phyloP scores from a whole-genome alignment of 2,888 invertebrate species.

The Ctenicera cuprea region DNA sequence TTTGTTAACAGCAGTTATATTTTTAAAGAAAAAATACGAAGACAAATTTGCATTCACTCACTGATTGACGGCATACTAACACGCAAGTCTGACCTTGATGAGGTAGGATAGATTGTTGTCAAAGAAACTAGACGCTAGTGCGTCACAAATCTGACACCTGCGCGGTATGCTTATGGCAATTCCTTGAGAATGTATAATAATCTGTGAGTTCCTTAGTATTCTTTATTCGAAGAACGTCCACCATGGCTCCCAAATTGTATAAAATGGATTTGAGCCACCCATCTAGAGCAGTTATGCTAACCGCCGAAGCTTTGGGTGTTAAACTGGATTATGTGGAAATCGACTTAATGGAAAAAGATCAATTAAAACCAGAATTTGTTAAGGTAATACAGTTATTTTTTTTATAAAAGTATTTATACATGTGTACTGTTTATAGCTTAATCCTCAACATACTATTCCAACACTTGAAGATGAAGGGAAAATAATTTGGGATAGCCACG shows the following conservation, averaged over 20 bases:
- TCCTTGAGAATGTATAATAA: too few species aligned
- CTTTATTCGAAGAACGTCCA: conserved; percentile 57
- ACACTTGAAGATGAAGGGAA: conserved; percentile 73
- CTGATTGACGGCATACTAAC: too few species aligned
- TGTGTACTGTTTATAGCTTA: conserved; percentile 74
- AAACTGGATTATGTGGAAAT: conserved; percentile 58
- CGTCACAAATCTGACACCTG: too few species aligned
- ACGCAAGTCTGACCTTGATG: too few species aligned
- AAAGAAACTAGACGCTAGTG: too few species aligned
- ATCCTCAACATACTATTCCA: conserved; percentile 79
- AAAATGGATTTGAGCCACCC: conserved; percentile 44
- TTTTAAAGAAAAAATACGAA: too few species aligned
- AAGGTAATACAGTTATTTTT: conserved; percentile 62
- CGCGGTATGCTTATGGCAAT: too few species aligned
- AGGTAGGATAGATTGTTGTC: too few species aligned
- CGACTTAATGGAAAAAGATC: conserved; percentile 69
- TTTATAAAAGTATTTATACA: neutral
- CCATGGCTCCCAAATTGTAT: conserved; percentile 50
- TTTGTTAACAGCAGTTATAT: too few species aligned
- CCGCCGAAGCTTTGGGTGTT: conserved; percentile 35
- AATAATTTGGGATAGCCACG: conserved; percentile 78
- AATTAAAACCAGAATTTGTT: conserved; percentile 71
- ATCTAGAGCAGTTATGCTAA: conserved; percentile 38
- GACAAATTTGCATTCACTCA: too few species aligned
- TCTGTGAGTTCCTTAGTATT: too few species aligned